Conservation (phyloP, 2,797 vertebrate genomes). For the Eospalax fontanierii region DNA sequence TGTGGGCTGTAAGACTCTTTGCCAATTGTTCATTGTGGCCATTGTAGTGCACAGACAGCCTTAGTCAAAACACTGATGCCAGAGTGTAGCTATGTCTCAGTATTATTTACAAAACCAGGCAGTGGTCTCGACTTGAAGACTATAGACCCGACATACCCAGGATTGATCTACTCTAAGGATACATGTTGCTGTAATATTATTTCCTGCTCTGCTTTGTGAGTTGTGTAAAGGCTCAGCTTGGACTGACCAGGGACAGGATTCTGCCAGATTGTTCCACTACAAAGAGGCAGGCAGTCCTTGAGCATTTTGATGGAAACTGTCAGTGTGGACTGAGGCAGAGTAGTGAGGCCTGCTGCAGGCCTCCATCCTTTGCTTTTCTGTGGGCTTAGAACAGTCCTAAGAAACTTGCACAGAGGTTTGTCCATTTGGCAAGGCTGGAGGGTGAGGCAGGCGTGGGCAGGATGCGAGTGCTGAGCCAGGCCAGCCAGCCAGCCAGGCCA, state of each 20-base stretch:
- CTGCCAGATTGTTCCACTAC: accelerated
- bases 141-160: accelerated
- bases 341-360: not conserved
- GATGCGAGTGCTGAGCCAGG: not conserved
- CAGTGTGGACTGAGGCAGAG: no score
- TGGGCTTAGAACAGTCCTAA: not conserved
- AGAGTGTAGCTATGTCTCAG: not conserved
- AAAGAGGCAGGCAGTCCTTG: no score
- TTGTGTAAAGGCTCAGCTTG: not conserved
- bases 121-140: not conserved
- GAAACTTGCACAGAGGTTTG: not conserved
- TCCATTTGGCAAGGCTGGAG: slow-evolving; percentile 33
- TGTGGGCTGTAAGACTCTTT: not conserved
- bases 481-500: not conserved
- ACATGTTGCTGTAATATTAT: accelerated
- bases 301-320: not conserved
- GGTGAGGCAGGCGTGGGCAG: not conserved
- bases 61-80: not conserved
- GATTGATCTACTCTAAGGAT: not conserved
- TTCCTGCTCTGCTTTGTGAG: not conserved
- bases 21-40: not conserved
- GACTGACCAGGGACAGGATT: accelerated
- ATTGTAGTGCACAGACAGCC: accelerated
- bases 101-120: not conserved
- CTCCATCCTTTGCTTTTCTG: not conserved